Conservation (phyloP, 1,140 invertebrate species). For the Periplaneta americana region DNA sequence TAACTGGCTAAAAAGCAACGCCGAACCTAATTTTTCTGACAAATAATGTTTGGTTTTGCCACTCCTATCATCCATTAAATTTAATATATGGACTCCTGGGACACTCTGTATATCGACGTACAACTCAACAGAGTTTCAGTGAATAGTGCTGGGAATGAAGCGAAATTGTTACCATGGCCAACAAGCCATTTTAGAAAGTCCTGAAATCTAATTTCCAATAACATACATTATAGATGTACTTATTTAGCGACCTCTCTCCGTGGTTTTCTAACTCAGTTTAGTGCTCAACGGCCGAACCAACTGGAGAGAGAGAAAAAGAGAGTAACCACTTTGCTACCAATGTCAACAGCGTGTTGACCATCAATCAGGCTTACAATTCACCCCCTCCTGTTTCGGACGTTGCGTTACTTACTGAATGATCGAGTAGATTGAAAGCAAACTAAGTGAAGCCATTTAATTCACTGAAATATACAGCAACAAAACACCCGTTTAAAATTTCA, state of each 20-base stretch:
- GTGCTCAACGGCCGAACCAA: background rate
- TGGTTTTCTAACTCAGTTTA: background rate
- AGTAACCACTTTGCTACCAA: background rate
- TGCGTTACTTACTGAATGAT: background rate
- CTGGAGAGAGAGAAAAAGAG: background rate
- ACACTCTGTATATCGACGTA: no score
- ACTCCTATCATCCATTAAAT: no score
- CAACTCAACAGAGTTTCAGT: no score
- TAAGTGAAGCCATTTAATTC: background rate
- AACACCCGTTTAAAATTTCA: no score
- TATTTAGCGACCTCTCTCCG: background rate
- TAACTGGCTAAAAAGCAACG: no score
- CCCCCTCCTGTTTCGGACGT: background rate
- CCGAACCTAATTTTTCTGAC: no score
- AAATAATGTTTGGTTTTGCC: no score
- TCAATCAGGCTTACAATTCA: background rate
- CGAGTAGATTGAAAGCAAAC: background rate
- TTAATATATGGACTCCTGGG: no score
- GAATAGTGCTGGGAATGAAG: no score
- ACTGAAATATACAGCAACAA: background rate
- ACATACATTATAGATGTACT: background rate
- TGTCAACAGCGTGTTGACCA: background rate
- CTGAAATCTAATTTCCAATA: background rate
- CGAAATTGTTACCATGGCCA: no score
- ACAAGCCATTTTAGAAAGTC: no score